These are phyloP conservation scores for Andrena flavipes DNA, from an alignment of 2,888 invertebrate genomes.

Conservation along the genomic window DNA sequence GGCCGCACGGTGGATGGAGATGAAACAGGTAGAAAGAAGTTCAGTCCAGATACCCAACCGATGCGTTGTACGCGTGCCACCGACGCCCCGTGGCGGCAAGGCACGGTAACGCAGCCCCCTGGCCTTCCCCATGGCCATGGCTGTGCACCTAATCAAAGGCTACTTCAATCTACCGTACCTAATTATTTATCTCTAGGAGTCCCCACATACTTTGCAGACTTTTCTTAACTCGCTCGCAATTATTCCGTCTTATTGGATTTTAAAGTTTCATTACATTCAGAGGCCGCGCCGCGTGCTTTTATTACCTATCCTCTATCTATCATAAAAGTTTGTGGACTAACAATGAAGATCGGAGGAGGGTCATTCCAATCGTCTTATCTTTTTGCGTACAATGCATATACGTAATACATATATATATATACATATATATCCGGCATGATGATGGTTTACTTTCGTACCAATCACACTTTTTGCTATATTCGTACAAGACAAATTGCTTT, in stretches of 20 bases:
- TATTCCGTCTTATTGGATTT: conserved; percentile 62
- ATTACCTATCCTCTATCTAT: conserved; percentile 66
- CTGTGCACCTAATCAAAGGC: conserved; percentile 83
- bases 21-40: conserved; percentile 91
- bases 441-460: conserved; percentile 40
- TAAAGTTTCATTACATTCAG: conserved; percentile 46
- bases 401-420: background rate
- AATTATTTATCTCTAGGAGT: conserved; percentile 78
- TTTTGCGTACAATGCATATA: conserved; percentile 41
- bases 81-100: conserved; percentile 84
- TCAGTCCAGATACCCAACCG: conserved; percentile 83
- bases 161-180: conserved; percentile 83
- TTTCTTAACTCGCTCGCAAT: conserved; percentile 69
- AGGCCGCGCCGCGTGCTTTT: conserved; percentile 71
- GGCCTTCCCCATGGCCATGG: conserved; percentile 83
- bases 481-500: conserved; percentile 32
- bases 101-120: conserved; percentile 83
- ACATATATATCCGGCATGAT: conserved; percentile 43
- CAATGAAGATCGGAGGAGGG: conserved; percentile 70
- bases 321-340: conserved; percentile 67
- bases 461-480: conserved; percentile 45
- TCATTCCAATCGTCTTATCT: conserved; percentile 73
- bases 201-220: conserved; percentile 72
- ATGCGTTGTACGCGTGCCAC: conserved; percentile 83
- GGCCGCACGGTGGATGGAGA: conserved; percentile 96